These are phyloP conservation scores for Gnathochromis pfefferi DNA, from an alignment of 2,113 vertebrate genomes.

Conservation along the genomic window DNA sequence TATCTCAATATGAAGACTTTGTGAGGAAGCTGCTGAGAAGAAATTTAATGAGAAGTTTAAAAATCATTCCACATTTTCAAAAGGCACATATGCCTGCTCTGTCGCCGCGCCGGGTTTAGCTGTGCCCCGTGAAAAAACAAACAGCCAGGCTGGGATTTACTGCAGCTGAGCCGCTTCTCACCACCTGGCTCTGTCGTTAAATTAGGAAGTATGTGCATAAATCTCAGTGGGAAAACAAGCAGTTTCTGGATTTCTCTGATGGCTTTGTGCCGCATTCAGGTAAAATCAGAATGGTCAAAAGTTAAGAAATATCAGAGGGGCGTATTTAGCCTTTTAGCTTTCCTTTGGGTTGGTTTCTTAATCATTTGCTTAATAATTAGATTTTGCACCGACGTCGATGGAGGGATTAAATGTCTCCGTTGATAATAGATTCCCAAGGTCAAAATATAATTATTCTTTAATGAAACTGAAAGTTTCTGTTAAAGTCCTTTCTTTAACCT, in stretches of 20 bases:
- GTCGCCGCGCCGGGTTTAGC: not conserved
- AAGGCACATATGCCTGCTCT: not conserved
- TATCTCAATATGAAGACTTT: not conserved
- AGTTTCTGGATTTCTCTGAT: not conserved
- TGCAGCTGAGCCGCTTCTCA: not conserved
- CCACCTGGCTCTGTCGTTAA: not conserved
- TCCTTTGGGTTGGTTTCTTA: not conserved
- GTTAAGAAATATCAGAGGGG: fast-evolving
- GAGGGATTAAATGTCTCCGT: no score
- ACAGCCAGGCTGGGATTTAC: not conserved
- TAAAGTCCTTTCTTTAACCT: no score
- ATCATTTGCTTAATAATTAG: not conserved
- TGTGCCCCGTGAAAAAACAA: fast-evolving
- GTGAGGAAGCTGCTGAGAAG: not conserved
- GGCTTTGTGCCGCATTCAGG: not conserved
- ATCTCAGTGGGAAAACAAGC: not conserved
- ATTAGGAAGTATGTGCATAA: not conserved
- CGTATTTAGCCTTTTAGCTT: not conserved
- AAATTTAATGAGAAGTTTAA: not conserved
- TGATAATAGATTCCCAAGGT: not conserved
- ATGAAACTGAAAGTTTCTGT: not conserved
- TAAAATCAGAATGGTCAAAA: not conserved
- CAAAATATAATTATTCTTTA: not conserved
- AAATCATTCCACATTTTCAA: not conserved
- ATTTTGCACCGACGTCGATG: not conserved